Percentiles rank a stretch among this genome's conserved stretches.
Conservation (phyloP, 2,888 invertebrate genomes). For the Conchocele bisecta region DNA sequence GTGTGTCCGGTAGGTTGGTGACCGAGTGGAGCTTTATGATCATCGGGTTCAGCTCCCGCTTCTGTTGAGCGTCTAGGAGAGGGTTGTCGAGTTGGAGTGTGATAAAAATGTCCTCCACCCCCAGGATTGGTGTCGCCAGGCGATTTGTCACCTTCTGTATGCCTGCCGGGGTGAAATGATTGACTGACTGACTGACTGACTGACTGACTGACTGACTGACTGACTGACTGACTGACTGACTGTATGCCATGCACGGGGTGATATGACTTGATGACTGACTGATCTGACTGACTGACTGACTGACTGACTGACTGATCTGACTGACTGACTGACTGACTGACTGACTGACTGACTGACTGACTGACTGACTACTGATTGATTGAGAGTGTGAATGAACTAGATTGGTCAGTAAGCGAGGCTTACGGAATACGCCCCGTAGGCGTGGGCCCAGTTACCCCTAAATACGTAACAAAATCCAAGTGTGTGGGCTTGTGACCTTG, state of each 20-base stretch:
- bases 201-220: slow-evolving; percentile 19
- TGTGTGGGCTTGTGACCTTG: too few relatives aligned
- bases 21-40: slow-evolving; percentile 78
- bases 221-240: slow-evolving; percentile 22
- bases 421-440: too few relatives aligned
- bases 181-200: slow-evolving; percentile 17
- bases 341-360: background rate
- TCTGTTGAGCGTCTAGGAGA: slow-evolving; percentile 77
- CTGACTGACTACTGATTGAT: too few relatives aligned
- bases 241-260: background rate
- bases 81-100: slow-evolving; percentile 74
- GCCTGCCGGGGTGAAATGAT: too few relatives aligned
- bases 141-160: slow-evolving; percentile 74
- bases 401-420: too few relatives aligned
- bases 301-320: background rate
- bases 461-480: too few relatives aligned
- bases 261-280: background rate
- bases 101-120: slow-evolving; percentile 79
- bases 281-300: background rate
- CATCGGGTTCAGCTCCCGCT: slow-evolving; percentile 80
- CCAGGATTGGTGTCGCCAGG: slow-evolving; percentile 70
- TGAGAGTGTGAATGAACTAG: too few relatives aligned
- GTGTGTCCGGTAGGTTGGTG: slow-evolving; percentile 77
- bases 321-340: background rate
- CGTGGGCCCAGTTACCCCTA: too few relatives aligned